Evolutionary conservation across 2,888 invertebrate species (phyloP).

Genomic region (Yponomeuta evonymella): DNA sequence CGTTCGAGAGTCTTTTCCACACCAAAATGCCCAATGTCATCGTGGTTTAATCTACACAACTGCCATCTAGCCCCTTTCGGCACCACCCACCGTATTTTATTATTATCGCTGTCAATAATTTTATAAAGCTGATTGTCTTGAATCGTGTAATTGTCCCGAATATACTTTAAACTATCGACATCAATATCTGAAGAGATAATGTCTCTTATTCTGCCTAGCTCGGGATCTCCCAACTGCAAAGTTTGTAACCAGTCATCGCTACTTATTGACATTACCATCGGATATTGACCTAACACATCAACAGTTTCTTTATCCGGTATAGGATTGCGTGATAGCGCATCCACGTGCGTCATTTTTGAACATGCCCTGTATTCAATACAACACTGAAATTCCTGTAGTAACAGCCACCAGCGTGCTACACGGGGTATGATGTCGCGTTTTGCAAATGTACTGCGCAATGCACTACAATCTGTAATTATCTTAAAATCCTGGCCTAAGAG

Average conservation of each 20-base stretch:
- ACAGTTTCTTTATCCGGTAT: neutral
- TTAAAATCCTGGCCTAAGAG: slow-evolving; percentile 24
- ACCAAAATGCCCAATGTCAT: slow-evolving; percentile 31
- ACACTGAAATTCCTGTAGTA: slow-evolving; percentile 15
- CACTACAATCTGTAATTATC: slow-evolving; percentile 25
- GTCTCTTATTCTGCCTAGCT: slow-evolving; percentile 21
- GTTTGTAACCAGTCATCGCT: slow-evolving; percentile 24
- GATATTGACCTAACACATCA: neutral
- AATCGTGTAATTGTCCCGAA: slow-evolving; percentile 24
- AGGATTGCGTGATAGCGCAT: slow-evolving; percentile 18
- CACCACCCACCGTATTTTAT: slow-evolving; percentile 32
- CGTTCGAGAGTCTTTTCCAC: slow-evolving; percentile 17
- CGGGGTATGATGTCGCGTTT: slow-evolving; percentile 24
- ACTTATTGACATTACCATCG: slow-evolving; percentile 21
- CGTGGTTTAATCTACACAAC: slow-evolving; percentile 39
- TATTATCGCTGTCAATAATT: slow-evolving; percentile 10
- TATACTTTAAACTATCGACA: slow-evolving; percentile 19
- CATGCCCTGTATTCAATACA: slow-evolving; percentile 15
- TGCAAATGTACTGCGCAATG: slow-evolving; percentile 22
- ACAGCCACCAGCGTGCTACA: slow-evolving; percentile 19
- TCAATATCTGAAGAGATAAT: slow-evolving; percentile 21
- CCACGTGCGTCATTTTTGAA: slow-evolving; percentile 20
- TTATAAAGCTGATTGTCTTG: too few species aligned
- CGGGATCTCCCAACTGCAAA: slow-evolving; percentile 24
- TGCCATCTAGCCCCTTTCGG: slow-evolving; percentile 32